Evolutionary conservation across 64 coral and sea anemone species (phyloP).

Genomic region (Porites australiensis): DNA sequence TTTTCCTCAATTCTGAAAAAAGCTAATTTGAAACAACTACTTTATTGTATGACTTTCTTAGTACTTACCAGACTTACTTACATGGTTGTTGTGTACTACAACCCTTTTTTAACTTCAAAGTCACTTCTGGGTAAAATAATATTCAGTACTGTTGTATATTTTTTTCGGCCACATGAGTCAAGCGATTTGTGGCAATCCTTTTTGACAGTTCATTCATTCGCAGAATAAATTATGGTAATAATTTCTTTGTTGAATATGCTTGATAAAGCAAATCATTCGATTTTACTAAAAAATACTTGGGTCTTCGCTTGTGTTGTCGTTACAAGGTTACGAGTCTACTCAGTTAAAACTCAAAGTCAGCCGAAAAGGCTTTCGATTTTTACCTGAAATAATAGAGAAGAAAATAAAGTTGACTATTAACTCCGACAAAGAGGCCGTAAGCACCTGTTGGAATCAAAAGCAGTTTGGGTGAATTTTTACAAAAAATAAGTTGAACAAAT

Average conservation of each 20-base stretch:
- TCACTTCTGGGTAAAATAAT: not conserved
- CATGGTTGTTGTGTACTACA: too few relatives aligned
- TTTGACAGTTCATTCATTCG: slow-evolving; percentile 12
- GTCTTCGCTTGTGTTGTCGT: not conserved
- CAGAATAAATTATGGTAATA: slow-evolving; percentile 43
- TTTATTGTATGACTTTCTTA: not conserved
- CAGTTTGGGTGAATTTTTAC: not conserved
- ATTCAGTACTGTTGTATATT: not conserved
- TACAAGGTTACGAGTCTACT: not conserved
- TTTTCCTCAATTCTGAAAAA: too few relatives aligned
- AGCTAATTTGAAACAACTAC: not conserved
- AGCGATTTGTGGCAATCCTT: not conserved
- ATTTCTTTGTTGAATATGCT: slow-evolving; percentile 45
- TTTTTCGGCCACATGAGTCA: not conserved
- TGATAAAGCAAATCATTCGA: not conserved
- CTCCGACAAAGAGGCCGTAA: not conserved
- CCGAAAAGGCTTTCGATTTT: not conserved
- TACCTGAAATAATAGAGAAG: not conserved
- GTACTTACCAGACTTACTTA: too few relatives aligned
- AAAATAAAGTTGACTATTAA: not conserved
- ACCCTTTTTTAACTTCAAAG: too few relatives aligned
- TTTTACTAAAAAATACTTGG: not conserved
- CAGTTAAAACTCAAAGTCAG: not conserved
- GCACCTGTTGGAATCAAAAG: slow-evolving; percentile 24
- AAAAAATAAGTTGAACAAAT: not conserved